Percentiles rank a stretch among this genome's conserved stretches.
Evolutionary conservation across 2,797 vertebrate genomes (phyloP).

Genomic region (Cyprinella venusta): DNA sequence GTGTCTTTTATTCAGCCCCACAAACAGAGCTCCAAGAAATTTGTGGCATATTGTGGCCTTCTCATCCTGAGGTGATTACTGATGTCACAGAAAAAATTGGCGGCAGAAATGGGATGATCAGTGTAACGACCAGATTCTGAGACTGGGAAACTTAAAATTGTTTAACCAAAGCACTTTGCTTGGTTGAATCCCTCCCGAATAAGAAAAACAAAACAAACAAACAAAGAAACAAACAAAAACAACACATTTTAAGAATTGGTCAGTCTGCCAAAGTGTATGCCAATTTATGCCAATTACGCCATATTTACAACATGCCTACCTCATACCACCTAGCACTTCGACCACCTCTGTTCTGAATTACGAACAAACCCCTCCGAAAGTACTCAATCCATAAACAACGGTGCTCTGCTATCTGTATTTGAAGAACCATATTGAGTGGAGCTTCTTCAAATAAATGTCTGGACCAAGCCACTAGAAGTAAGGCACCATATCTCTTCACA

Average conservation of each 20-base stretch:
- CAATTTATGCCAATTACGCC: neutral
- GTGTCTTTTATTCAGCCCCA: slow-evolving; percentile 20
- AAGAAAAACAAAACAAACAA: neutral
- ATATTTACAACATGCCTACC: too few species aligned
- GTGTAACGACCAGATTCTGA: neutral
- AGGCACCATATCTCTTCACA: neutral
- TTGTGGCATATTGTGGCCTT: slow-evolving; percentile 4
- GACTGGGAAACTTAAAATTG: neutral
- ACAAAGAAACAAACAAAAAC: neutral
- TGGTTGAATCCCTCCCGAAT: neutral
- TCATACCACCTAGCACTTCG: too few species aligned
- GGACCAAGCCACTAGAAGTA: slow-evolving; percentile 17
- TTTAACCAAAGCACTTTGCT: neutral
- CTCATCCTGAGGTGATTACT: slow-evolving; percentile 5
- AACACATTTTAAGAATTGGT: too few species aligned
- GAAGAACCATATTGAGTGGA: slow-evolving; percentile 21
- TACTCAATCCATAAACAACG: slow-evolving; percentile 9
- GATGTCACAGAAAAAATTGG: neutral
- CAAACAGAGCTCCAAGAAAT: slow-evolving; percentile 12
- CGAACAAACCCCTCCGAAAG: neutral
- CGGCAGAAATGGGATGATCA: neutral
- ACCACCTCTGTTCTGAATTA: neutral
- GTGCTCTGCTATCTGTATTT: slow-evolving; percentile 16
- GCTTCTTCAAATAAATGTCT: slow-evolving; percentile 10
- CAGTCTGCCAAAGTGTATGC: neutral